Conservation (phyloP, 2,113 vertebrate genomes). For the Oncorhynchus masou region DNA sequence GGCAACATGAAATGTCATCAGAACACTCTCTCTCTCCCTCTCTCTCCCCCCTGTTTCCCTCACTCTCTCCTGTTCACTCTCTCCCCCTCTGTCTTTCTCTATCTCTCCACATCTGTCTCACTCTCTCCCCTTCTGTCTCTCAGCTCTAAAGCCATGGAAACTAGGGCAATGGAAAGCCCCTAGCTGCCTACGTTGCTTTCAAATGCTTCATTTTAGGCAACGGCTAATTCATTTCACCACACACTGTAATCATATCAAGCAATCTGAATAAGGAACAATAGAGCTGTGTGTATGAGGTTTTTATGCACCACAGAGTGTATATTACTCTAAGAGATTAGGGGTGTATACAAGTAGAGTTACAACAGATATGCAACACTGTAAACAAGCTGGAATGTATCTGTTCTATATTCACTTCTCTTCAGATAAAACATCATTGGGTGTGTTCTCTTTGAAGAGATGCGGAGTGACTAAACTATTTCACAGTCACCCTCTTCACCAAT, state of each 20-base stretch:
- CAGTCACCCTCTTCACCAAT: slow-evolving; percentile 27
- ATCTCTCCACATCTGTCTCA: no score
- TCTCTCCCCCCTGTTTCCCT: background rate
- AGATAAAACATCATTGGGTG: slow-evolving; percentile 13
- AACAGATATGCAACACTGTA: slow-evolving; percentile 57
- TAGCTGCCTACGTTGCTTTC: slow-evolving; percentile 4
- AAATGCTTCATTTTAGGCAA: background rate
- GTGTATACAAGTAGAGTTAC: slow-evolving; percentile 22
- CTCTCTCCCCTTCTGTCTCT: no score
- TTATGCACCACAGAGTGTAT: slow-evolving; percentile 14
- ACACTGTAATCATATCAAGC: slow-evolving; percentile 13
- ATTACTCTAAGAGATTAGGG: background rate
- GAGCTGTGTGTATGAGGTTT: slow-evolving; percentile 7
- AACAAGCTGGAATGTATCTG: slow-evolving; percentile 35
- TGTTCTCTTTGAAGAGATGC: slow-evolving; percentile 24
- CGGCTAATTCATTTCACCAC: background rate
- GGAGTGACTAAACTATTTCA: slow-evolving; percentile 35
- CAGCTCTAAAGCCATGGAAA: slow-evolving; percentile 19
- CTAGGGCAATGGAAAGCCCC: slow-evolving; percentile 52
- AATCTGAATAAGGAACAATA: background rate
- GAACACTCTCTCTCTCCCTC: background rate
- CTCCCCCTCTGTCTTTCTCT: no score
- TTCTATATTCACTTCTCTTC: slow-evolving; percentile 33
- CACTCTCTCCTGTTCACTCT: no score
- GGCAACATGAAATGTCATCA: background rate